These are phyloP conservation scores for Dendrophyllia cribrosa DNA, from an alignment of 64 coral and sea anemone species.

Conservation along the genomic window DNA sequence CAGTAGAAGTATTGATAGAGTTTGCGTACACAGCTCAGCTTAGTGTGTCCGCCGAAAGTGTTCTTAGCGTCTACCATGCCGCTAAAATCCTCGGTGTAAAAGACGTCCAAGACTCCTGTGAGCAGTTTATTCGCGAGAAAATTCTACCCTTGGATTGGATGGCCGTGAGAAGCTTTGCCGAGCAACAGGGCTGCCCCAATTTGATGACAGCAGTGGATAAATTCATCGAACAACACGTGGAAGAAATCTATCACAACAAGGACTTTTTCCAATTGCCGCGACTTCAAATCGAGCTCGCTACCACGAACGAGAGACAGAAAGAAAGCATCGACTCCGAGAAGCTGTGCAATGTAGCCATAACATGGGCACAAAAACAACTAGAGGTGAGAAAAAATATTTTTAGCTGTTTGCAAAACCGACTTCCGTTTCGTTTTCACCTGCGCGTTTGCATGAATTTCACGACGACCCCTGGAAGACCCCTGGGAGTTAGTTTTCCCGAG, in stretches of 20 bases:
- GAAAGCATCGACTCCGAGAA: conserved; percentile 67
- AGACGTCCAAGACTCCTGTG: conserved; percentile 58
- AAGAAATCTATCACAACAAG: conserved; percentile 76
- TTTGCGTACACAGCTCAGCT: conserved; percentile 77
- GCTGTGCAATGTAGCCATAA: conserved; percentile 72
- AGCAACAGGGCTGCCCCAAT: conserved; percentile 35
- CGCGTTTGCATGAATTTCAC: no score
- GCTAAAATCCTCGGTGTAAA: conserved; percentile 73
- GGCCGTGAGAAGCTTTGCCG: conserved; percentile 68
- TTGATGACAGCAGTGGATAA: conserved; percentile 72
- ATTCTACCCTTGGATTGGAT: conserved; percentile 74
- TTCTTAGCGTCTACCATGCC: conserved; percentile 64
- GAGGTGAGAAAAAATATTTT: conserved; percentile 64
- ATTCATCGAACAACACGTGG: conserved; percentile 73
- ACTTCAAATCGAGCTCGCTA: conserved; percentile 81
- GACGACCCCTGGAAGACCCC: no score
- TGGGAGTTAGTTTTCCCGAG: no score
- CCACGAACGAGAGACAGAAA: conserved; percentile 43
- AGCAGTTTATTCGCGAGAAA: conserved; percentile 68
- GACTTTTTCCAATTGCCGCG: conserved; percentile 81
- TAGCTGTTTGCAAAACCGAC: not conserved
- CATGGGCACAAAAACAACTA: conserved; percentile 83
- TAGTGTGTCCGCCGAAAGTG: conserved; percentile 36
- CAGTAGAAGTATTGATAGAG: conserved; percentile 80
- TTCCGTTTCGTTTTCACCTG: not conserved